Evolutionary conservation across 2,888 invertebrate species (phyloP).

Genomic region (Drosophila seclusa): DNA sequence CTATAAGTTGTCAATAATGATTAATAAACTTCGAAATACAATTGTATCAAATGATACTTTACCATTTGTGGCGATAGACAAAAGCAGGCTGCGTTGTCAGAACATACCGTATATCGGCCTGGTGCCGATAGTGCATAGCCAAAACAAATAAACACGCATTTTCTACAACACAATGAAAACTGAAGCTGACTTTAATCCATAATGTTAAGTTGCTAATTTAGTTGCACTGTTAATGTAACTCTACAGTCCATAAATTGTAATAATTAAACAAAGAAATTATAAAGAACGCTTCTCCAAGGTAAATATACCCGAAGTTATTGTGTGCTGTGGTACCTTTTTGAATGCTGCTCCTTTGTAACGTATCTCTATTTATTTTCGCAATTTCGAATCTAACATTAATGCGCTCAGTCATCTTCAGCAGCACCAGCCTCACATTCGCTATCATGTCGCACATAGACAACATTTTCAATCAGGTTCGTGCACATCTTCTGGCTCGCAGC

Average conservation of each 20-base stretch:
- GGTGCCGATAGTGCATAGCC: background rate
- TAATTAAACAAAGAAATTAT: background rate
- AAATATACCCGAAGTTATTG: background rate
- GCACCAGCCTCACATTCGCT: background rate
- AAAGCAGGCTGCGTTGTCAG: constrained; percentile 19
- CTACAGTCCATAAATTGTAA: background rate
- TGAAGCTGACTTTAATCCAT: background rate
- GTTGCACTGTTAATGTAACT: background rate
- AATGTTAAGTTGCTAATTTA: background rate
- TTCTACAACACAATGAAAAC: background rate
- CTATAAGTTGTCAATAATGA: background rate
- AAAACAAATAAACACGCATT: constrained; percentile 16
- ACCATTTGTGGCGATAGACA: background rate
- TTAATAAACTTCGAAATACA: background rate
- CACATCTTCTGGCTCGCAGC: constrained; percentile 88
- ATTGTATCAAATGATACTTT: too few species aligned
- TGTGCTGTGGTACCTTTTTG: background rate
- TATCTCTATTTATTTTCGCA: constrained; percentile 5
- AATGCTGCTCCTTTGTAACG: constrained; percentile 19
- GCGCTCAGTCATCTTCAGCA: constrained; percentile 17
- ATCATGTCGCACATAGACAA: constrained; percentile 86
- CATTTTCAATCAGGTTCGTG: constrained; percentile 88
- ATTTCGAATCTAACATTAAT: constrained; percentile 3
- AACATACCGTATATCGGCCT: constrained; percentile 1
- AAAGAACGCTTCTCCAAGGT: background rate